Conservation (phyloP, 2,797 vertebrate species). For the Cirrhinus molitorella region DNA sequence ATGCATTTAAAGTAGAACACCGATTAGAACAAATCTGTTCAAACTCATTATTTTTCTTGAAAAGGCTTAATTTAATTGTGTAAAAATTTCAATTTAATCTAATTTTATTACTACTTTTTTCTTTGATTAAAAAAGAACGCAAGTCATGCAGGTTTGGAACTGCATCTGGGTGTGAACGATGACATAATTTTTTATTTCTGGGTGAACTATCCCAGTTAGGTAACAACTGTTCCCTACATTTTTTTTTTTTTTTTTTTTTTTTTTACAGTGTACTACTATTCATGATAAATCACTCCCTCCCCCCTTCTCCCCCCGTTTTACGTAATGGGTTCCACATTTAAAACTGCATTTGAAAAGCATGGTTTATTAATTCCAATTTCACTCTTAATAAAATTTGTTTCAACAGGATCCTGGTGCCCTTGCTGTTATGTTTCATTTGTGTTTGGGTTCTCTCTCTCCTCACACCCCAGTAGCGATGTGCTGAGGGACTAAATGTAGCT, state of each 20-base stretch:
- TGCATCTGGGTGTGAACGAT: background rate
- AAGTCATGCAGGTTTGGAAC: background rate
- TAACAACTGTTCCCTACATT: background rate
- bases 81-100: background rate
- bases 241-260: too few relatives aligned
- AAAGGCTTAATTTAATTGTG: background rate
- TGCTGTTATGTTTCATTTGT: slow-evolving; percentile 20
- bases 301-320: background rate
- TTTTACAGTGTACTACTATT: background rate
- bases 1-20: background rate
- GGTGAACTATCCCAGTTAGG: background rate
- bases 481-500: slow-evolving; percentile 40
- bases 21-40: background rate
- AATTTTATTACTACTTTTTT: background rate
- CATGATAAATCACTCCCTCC: background rate
- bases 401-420: too few relatives aligned
- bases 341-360: background rate
- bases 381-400: background rate
- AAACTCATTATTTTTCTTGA: background rate
- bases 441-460: slow-evolving; percentile 18
- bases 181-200: background rate
- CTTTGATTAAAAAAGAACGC: background rate
- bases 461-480: background rate
- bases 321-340: background rate
- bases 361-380: too few relatives aligned